Base-by-base conservation (phyloP, 2,888 invertebrate genomes). In the Chironomus riparius region DNA sequence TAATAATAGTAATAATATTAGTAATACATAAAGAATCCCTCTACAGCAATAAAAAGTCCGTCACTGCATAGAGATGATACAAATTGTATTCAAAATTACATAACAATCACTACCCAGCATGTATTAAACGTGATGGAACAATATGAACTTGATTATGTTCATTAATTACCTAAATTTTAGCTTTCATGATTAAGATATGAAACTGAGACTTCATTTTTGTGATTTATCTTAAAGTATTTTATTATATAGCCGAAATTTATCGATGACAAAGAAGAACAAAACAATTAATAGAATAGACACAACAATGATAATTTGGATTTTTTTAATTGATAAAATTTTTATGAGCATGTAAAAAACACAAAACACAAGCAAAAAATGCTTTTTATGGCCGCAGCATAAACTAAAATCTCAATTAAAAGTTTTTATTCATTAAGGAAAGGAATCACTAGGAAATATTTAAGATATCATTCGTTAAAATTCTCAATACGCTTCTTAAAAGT, bases 81-180 rank as follows among this genome's bases (percentile, higher is more conserved):
- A 38, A 38, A 10, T 38, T 38, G 38, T 38, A 38, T 38, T 38
- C 38, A 38, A 38, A 38, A 38, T 38, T 38, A 38, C 38, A 7
- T 38, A 38, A 38, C 38, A 38, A 38, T 38, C 38, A 38, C 38
- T 38, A 38, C 38, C 38, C 38, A 38, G 10, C 38, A 38, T 38
- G 2, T 2, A 24, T 4, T 1, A n/a, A 28, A 10, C 10, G 4
- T 38, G 38, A 10, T 38, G 38, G 38, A 38, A 38, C 38, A 38
- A 38, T 38, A 38, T 38, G 38, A 38, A 38, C 38, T 38, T 38
- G 10, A 38, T 38, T 38, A 38, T 38, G 38, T 38, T 38, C 24
- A 70, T 47, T 70, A 70, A 70, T 21, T n/a, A 68, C 22, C 13
- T 50, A 70, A 70, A 47, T 70, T 47, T 28, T 18, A 68, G 47